Evolutionary conservation across 2,113 vertebrate species (phyloP).

Genomic region (Alexandromys fortis): DNA sequence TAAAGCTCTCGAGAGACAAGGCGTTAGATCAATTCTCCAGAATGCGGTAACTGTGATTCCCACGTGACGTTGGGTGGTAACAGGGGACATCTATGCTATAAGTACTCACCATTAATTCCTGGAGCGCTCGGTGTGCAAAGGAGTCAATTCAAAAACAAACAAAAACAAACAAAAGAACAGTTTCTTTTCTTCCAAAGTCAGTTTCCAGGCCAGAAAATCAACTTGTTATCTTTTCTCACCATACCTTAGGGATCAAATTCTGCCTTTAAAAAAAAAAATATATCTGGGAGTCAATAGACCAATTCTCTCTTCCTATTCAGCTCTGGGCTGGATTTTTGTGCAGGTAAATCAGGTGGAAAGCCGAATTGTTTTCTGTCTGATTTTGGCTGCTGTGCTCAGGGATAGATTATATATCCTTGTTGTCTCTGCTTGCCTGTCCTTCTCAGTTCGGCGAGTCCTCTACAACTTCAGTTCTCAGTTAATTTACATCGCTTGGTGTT

Average conservation of each 20-base stretch:
- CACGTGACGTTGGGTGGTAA: not conserved
- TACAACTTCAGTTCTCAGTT: conserved; percentile 1
- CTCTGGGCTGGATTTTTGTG: conserved; percentile 35
- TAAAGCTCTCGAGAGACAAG: conserved; percentile 62
- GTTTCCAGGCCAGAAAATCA: conserved; percentile 72
- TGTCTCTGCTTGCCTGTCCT: conserved; percentile 40
- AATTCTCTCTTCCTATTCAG: not conserved
- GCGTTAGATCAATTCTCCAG: not conserved
- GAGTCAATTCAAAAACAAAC: not conserved
- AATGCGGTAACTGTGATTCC: not conserved
- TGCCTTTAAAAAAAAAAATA: conserved; percentile 58
- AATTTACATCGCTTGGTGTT: conserved; percentile 20
- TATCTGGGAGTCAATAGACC: conserved; percentile 30
- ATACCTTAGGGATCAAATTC: conserved; percentile 64
- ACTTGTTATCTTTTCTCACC: conserved; percentile 74
- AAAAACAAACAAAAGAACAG: not conserved
- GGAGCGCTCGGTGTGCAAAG: not conserved
- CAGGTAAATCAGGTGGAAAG: conserved; percentile 64
- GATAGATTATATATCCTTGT: conserved; percentile 57
- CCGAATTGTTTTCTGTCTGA: conserved; percentile 57
- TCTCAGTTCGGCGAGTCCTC: conserved; percentile 54
- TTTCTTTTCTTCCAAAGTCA: conserved; percentile 55
- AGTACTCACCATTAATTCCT: not conserved
- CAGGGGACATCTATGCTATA: rapidly evolving
- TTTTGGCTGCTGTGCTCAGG: conserved; percentile 26